Conservation (phyloP, 92 coral and sea anemone genomes). For the Porites lobata region DNA sequence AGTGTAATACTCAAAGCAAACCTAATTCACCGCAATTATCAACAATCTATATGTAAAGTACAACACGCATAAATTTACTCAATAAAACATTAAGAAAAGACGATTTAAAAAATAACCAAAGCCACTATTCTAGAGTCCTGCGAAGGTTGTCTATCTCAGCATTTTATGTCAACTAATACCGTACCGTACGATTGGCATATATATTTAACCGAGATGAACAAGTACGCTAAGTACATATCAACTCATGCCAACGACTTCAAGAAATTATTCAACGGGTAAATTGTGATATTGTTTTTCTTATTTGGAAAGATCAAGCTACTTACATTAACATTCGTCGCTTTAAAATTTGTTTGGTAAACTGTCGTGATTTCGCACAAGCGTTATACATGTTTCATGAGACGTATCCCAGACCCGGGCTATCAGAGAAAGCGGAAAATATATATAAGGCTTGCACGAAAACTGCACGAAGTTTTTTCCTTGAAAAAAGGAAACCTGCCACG, state of each 20-base stretch:
- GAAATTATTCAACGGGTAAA: neutral
- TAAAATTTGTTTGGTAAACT: neutral
- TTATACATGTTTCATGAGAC: no score
- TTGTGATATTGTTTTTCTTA: neutral
- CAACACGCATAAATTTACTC: neutral
- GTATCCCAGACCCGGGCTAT: no score
- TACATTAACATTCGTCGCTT: neutral
- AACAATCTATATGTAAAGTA: neutral
- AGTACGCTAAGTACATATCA: neutral
- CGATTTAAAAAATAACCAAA: neutral
- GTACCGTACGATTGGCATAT: neutral
- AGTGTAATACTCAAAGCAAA: neutral
- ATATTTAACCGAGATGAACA: neutral
- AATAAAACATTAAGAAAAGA: slow-evolving; percentile 4
- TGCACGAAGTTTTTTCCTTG: neutral
- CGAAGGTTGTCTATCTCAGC: neutral
- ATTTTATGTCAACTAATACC: neutral
- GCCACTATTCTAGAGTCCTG: neutral
- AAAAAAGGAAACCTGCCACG: neutral
- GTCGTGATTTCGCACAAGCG: neutral
- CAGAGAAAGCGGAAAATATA: neutral
- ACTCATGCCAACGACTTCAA: neutral
- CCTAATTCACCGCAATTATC: neutral
- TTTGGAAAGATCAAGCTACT: neutral
- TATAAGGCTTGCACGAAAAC: neutral